Base-by-base conservation (phyloP, 2,113 vertebrate genomes). In the Lophotis ruficrista region DNA sequence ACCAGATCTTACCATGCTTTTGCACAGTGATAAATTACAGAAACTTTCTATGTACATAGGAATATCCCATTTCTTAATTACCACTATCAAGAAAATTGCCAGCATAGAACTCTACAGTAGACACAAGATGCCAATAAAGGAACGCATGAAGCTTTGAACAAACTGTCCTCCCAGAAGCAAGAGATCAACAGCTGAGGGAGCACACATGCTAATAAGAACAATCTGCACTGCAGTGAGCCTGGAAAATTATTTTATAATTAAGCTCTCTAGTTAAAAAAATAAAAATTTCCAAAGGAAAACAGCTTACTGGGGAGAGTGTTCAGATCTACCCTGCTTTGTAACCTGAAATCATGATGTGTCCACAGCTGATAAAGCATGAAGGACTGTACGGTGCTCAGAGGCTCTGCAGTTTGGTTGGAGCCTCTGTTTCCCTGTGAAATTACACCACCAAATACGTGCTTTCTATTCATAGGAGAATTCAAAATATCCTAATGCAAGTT, bases 281-380 rank as follows among this genome's bases (percentile, higher is more conserved):
- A n/a, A n/a, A n/a, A 12, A 30, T 64, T 91, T 81, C 15, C 38
- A 61, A 81, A 89, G 37, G 64, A 41, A 77, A 81, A 21, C 20
- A 72, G 2, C 31, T 83, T 51, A 7, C 14, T 65, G 54, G 35
- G 25, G 28, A 80, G 45, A 53, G 14, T 11, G 61, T 54, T 76
- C n/a, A 30, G 10, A 33, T 43, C 19, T 45, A 28, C 6, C 38
- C 23, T 35, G 77, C 35, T 30, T 16, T 38, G 22, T 19, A 28
- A 53, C 8, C 30, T 13, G 18, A 53, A 80, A n/a, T 30, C 15
- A 33, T 0, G 0, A 1, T 2, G 12, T 50, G 53, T 38, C 48
- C 71, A 43, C 43, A 91, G 77, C 20, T 83, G 62, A 87, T 35
- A 38, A 7, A 60, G 37, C 22, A n/a, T 17, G 31, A n/a, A 86